Evolutionary conservation across 2,797 vertebrate genomes (phyloP).

Genomic region (Fistularia tabacaria): DNA sequence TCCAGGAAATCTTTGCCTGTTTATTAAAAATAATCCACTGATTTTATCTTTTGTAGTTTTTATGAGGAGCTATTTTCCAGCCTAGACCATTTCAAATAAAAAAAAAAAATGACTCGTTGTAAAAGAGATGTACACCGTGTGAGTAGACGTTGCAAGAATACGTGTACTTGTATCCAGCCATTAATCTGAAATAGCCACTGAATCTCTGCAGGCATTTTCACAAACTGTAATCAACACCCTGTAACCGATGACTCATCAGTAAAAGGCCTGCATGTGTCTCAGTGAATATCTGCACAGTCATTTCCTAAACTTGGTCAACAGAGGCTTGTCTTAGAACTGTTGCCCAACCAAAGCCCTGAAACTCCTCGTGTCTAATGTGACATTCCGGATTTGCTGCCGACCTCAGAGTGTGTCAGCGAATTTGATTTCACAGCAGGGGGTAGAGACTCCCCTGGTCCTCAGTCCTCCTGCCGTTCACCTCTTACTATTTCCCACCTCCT

Average conservation of each 20-base stretch:
- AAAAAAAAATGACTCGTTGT: too few relatives aligned
- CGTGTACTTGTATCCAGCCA: too few relatives aligned
- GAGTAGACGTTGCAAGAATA: too few relatives aligned
- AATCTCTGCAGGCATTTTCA: too few relatives aligned
- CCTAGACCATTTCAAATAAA: too few relatives aligned
- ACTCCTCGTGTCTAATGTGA: slow-evolving; percentile 33
- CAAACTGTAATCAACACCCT: background rate
- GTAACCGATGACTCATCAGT: slow-evolving; percentile 41
- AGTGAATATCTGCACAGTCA: slow-evolving; percentile 44
- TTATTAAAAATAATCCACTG: too few relatives aligned
- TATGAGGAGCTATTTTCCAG: too few relatives aligned
- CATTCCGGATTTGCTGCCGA: slow-evolving; percentile 25
- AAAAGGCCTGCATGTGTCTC: slow-evolving; percentile 21
- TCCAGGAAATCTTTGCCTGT: too few relatives aligned
- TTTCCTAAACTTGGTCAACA: slow-evolving; percentile 31
- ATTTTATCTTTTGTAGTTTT: too few relatives aligned
- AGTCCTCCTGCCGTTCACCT: slow-evolving; percentile 32
- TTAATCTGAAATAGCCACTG: too few relatives aligned
- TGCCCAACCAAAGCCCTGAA: slow-evolving; percentile 17
- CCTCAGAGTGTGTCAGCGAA: slow-evolving; percentile 47
- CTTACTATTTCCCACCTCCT: slow-evolving; percentile 20
- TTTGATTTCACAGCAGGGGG: slow-evolving; percentile 38
- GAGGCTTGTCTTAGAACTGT: slow-evolving; percentile 25
- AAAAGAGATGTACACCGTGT: too few relatives aligned
- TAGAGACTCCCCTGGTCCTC: slow-evolving; percentile 14